These are phyloP conservation scores for Hippolais icterina DNA, from an alignment of 2,113 vertebrate species.

Conservation along the genomic window DNA sequence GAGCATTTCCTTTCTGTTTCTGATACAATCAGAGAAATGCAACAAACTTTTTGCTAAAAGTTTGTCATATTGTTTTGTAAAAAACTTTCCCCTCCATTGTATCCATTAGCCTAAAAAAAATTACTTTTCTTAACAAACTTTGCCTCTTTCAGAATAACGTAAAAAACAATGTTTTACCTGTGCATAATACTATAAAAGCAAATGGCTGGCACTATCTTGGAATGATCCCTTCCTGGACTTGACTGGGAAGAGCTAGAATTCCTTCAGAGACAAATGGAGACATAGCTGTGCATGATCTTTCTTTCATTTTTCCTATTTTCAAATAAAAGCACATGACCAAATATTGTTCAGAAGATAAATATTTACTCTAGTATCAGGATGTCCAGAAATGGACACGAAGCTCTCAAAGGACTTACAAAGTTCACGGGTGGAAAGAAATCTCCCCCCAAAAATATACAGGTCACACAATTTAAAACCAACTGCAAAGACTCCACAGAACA, in stretches of 20 bases:
- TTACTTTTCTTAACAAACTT: not conserved
- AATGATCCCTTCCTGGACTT: not conserved
- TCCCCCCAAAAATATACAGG: accelerated
- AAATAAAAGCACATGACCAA: not conserved
- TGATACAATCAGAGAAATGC: not conserved
- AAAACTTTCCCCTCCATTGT: not conserved
- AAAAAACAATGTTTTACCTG: not conserved
- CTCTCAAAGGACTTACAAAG: not conserved
- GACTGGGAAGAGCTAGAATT: not conserved
- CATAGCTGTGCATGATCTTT: not conserved
- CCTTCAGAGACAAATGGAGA: not conserved
- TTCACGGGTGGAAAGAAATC: not conserved
- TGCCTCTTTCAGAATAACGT: not conserved
- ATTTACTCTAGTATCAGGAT: not conserved
- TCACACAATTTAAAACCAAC: not conserved
- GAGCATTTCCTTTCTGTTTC: not conserved
- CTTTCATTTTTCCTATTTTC: not conserved
- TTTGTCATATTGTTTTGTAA: not conserved
- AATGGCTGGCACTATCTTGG: not conserved
- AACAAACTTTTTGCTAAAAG: not conserved
- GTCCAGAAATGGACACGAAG: not conserved
- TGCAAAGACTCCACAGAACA: not conserved
- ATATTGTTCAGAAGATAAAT: not conserved
- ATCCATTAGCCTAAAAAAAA: not conserved
- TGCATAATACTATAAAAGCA: not conserved